phyloP scores from a whole-genome alignment of 2,113 vertebrate genomes.

The Melospiza melodia region DNA sequence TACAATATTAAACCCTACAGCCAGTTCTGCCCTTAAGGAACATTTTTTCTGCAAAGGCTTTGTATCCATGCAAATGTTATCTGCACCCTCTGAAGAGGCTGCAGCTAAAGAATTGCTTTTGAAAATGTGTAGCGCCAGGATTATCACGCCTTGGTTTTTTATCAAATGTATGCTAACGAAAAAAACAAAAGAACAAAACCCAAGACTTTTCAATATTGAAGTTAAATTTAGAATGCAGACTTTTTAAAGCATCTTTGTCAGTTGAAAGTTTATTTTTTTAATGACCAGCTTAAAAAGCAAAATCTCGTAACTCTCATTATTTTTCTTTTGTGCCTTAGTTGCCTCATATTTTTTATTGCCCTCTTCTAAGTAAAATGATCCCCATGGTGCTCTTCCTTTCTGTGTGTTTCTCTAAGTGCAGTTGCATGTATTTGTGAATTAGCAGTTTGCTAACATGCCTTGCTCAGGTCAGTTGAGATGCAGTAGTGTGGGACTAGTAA shows the following conservation, averaged over 20 bases:
- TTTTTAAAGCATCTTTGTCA: neutral
- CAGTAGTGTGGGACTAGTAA: neutral
- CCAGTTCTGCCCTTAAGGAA: slow-evolving; percentile 35
- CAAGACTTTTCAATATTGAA: slow-evolving; percentile 37
- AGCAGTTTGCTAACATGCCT: neutral
- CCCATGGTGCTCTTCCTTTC: neutral
- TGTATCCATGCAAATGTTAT: slow-evolving; percentile 53
- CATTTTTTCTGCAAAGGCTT: slow-evolving; percentile 23
- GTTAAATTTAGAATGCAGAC: slow-evolving; percentile 38
- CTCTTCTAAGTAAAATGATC: neutral
- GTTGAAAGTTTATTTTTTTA: slow-evolving; percentile 14
- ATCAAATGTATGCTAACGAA: neutral
- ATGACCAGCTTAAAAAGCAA: slow-evolving; percentile 3
- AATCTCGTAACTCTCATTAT: neutral
- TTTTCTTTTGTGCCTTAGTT: neutral
- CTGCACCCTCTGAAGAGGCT: slow-evolving; percentile 38
- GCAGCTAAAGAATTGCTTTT: slow-evolving; percentile 41
- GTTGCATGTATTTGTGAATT: neutral
- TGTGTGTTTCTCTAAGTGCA: neutral
- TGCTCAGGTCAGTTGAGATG: neutral
- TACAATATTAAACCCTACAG: slow-evolving; percentile 16
- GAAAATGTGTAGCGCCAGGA: slow-evolving; percentile 16
- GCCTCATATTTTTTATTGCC: neutral
- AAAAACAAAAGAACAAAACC: neutral
- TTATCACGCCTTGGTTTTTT: neutral